Percentiles rank a stretch among this genome's conserved stretches.
These are phyloP conservation scores for Manis pentadactyla DNA, from an alignment of 2,797 vertebrate genomes.

Conservation along the genomic window DNA sequence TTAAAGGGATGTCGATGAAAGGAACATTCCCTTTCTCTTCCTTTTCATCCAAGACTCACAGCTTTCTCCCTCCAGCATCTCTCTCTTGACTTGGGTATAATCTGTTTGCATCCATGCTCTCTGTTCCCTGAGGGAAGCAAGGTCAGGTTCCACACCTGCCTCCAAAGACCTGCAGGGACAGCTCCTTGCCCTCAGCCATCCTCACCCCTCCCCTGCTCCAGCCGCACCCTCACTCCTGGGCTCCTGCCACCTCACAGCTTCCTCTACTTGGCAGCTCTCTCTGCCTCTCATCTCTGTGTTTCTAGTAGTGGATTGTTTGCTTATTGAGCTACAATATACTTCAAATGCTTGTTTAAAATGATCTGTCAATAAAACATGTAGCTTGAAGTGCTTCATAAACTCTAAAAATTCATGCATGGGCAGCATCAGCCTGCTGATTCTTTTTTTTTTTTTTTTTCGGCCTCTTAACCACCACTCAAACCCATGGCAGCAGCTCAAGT, in stretches of 20 bases:
- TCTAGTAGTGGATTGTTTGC: not conserved
- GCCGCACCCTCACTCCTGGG: accelerated
- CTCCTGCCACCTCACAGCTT: not conserved
- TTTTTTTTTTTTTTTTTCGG: not conserved
- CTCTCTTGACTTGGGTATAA: not conserved
- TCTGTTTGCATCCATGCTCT: not conserved
- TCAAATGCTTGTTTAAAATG: not conserved
- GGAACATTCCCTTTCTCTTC: not conserved
- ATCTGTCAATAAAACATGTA: not conserved
- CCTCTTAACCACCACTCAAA: not conserved
- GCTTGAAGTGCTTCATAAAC: not conserved
- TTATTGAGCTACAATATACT: not conserved
- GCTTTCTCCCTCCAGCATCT: not conserved
- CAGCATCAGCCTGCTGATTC: not conserved
- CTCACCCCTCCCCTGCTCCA: not conserved
- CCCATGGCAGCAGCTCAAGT: not conserved
- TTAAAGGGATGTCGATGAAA: not conserved
- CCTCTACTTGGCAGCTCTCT: not conserved
- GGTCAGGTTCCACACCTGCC: not conserved
- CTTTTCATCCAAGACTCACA: not conserved
- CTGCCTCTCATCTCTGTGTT: not conserved
- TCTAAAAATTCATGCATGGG: not conserved
- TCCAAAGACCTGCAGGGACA: not conserved
- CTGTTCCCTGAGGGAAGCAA: not conserved
- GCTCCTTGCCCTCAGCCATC: not conserved